phyloP scores from a whole-genome alignment of 2,797 vertebrate genomes.

The Eulemur coronatus region DNA sequence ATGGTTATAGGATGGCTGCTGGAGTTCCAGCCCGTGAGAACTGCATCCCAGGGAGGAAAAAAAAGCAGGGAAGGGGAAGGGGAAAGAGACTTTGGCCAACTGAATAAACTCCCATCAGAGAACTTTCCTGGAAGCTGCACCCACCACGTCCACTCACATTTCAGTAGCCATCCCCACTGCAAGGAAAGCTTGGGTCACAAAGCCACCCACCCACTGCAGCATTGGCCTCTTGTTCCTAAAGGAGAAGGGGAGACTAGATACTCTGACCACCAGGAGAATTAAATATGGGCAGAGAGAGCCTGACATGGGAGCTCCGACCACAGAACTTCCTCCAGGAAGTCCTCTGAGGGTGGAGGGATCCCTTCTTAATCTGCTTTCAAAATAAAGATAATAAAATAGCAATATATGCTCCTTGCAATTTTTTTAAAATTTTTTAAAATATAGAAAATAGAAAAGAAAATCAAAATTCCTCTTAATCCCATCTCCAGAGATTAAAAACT shows the following conservation, averaged over 20 bases:
- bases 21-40: not conserved
- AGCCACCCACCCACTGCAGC: not conserved
- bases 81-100: not conserved
- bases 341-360: not conserved
- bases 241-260: not conserved
- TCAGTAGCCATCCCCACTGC: not conserved
- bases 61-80: not conserved
- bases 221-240: not conserved
- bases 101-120: not conserved
- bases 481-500: not conserved
- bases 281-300: not conserved
- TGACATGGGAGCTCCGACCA: not conserved
- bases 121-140: not conserved
- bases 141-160: not conserved
- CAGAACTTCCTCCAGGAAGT: not conserved
- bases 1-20: not conserved
- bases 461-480: not conserved
- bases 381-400: not conserved
- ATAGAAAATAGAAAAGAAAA: conserved; percentile 6
- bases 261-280: not conserved
- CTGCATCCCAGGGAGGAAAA: not conserved
- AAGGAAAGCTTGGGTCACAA: not conserved
- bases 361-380: not conserved
- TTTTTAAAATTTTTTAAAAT: not conserved
- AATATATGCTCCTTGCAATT: not conserved